Evolutionary conservation across 2,888 invertebrate genomes (phyloP).

Genomic region (Marronus borbonicus): DNA sequence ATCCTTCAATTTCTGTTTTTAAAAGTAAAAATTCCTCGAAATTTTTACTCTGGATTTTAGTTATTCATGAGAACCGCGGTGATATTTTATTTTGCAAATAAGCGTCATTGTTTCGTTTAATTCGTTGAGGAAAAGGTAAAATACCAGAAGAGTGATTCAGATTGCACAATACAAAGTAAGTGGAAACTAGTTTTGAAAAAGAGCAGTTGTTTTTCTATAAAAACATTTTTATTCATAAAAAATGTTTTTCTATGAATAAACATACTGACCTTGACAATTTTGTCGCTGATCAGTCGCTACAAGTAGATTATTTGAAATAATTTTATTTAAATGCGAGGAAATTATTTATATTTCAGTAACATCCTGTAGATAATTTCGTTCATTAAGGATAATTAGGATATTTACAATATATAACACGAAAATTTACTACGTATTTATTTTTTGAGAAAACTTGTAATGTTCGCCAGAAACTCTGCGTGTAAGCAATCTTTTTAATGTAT

Average conservation of each 20-base stretch:
- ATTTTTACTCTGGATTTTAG: too few relatives aligned
- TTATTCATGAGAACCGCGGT: neutral
- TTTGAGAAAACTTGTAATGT: too few relatives aligned
- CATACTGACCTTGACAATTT: slow-evolving; percentile 35
- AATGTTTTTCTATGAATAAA: slow-evolving; percentile 41
- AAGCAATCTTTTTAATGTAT: too few relatives aligned
- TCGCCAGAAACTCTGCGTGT: too few relatives aligned
- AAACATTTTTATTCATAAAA: slow-evolving; percentile 34
- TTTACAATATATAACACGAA: too few relatives aligned
- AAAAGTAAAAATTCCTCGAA: too few relatives aligned
- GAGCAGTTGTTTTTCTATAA: slow-evolving; percentile 36
- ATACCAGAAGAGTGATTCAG: slow-evolving; percentile 27
- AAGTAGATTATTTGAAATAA: slow-evolving; percentile 8
- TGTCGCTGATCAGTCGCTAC: slow-evolving; percentile 9
- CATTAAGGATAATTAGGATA: too few relatives aligned
- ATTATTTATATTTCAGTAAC: neutral
- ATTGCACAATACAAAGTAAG: slow-evolving; percentile 25
- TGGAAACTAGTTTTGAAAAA: slow-evolving; percentile 43
- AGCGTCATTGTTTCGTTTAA: neutral
- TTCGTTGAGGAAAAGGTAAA: slow-evolving; percentile 15
- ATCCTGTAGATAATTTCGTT: slow-evolving; percentile 3
- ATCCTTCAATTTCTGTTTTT: too few relatives aligned
- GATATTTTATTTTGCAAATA: neutral
- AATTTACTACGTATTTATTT: too few relatives aligned
- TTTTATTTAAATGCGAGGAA: neutral